Base-by-base conservation (phyloP, 2,113 vertebrate genomes). In the Entomyzon cyanotis region DNA sequence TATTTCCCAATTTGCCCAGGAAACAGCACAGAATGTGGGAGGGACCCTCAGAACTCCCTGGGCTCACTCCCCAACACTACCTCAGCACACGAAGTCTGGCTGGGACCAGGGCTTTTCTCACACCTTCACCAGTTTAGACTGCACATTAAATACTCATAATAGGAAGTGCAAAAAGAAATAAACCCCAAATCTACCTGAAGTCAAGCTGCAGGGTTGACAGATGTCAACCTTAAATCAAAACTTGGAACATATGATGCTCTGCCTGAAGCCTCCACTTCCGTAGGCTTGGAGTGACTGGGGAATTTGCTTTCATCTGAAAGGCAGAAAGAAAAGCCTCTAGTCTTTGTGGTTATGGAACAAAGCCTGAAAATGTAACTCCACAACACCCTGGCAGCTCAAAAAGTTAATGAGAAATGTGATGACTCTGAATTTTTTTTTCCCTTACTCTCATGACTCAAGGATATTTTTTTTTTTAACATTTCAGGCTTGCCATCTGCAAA, bases 281-380 rank as follows among this genome's bases (percentile, higher is more conserved):
- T 14, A 55, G 50, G 35, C n/a, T 73, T 42, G 27, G 49, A 79
- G 19, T 0, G 15, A 73, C 17, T 22, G 68, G 74, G 47, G 63
- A 79, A 88, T 56, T 85, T 31, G 39, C 67, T 68, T 90, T 95
- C 75, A 63, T 68, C 52, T 81, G 41, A 42, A 69, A 67, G 55
- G 35, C 0, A 5, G 24, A 23, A 47, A 24, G 50, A 47, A 67
- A 63, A 55, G 8, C 33, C 73, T 87, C 39, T 8, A 33, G 42
- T 28, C 35, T 44, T 84, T 73, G 91, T 87, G 89, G 89, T 82
- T 93, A 83, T 91, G 89, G 78, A 91, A 39, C 19, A 59, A 73
- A 73, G 94, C 78, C 63, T 55, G 35, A 94, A 85, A 91, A 76
- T 25, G 33, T 74, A 77, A 91, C 63, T 67, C 46, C 0, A 0